Base-by-base conservation (phyloP, 2,888 invertebrate genomes). In the Nebria brevicollis region DNA sequence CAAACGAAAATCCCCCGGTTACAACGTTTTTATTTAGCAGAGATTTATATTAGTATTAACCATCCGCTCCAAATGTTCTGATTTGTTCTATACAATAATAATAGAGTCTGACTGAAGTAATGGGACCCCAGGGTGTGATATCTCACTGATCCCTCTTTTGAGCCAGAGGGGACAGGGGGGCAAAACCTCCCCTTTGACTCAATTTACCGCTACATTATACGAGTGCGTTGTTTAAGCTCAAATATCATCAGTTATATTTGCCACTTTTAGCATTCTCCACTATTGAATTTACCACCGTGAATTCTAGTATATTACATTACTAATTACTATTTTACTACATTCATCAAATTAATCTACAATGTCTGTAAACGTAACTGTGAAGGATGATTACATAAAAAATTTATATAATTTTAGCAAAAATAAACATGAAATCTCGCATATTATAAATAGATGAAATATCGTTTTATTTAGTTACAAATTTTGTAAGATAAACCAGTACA, bases 21-120 rank as follows among this genome's bases (percentile, higher is more conserved):
- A 86, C 87, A 86, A 54, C 54, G 54, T 88, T 88, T 88, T 88
- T 88, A 88, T 88, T 88, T 86, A 85, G 84, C 86, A 86, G 89
- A 89, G 89, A 89, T 89, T 89, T 89, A 89, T 89, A 86, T 86
- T 84, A 87, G 88, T 88, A 89, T 89, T 89, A 89, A 87, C 88
- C 86, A 88, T 87, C 88, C 86, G 88, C 87, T 88, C 89, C 89
- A 88, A 15, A 68, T 20, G 77, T 88, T 87, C 88, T 89, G 89
- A 89, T 89, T 89, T 89, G 89, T 89, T 89, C 89, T 88, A 88
- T 89, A 89, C 89, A 89, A 89, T 89, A 89, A 89, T 89, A 89
- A 89, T 89, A 89, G 89, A 89, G 89, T 88, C 88, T 87, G 88
- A 86, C 87, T 86, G 88, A 87, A 77, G 87, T 88, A 89, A 89